Base-by-base conservation (phyloP, 2,797 vertebrate genomes). In the Argya squamiceps region DNA sequence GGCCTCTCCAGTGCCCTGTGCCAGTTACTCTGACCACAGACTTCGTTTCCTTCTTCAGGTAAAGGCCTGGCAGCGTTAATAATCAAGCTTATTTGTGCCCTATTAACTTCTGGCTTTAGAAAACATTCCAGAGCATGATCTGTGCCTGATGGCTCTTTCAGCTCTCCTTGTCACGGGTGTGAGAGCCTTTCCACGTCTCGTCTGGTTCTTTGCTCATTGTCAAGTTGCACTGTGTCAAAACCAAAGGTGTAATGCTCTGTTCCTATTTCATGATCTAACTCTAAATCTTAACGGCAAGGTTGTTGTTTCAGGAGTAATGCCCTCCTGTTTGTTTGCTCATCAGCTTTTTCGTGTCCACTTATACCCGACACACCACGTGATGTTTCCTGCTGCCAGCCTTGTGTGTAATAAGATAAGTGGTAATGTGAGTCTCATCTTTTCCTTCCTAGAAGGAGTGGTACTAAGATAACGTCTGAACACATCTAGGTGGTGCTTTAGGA, bases 361-460 rank as follows among this genome's bases (percentile, higher is more conserved):
- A 10, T 2, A 27, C 39, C 39, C 6, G 0, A 2, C 1, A 0
- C 24, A 3, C 55, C 89, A 32, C 4, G 37, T 67, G 95, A 77
- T 10, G 30, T 30, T 29, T 36, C 39, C 32, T 7, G 1, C 69
- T 78, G 92, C 92, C 80, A 84, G 1, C 47, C 32, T 8, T 26
- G 62, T 34, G 8, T 67, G 9, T 81, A 39, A n/a, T 17, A 20
- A 52, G 52, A 65, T 32, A 50, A 73, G 47, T 10, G 41, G 50
- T 80, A n/a, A 88, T 1, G 4, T 5, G 20, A 36, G 34, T 95
- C 65, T 95, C 15, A 1, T 89, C 62, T 92, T 64, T 93, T 92
- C 88, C 78, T 74, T 87, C 81, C 78, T 91, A 93, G 93, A 87
- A 95, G 86, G 87, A 84, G 75, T 4, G 36, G 50, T 62, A 3